Evolutionary conservation across 2,113 vertebrate genomes (phyloP), one percentile per base, ranked within the genome.

Genomic region (Cacatua alba): DNA sequence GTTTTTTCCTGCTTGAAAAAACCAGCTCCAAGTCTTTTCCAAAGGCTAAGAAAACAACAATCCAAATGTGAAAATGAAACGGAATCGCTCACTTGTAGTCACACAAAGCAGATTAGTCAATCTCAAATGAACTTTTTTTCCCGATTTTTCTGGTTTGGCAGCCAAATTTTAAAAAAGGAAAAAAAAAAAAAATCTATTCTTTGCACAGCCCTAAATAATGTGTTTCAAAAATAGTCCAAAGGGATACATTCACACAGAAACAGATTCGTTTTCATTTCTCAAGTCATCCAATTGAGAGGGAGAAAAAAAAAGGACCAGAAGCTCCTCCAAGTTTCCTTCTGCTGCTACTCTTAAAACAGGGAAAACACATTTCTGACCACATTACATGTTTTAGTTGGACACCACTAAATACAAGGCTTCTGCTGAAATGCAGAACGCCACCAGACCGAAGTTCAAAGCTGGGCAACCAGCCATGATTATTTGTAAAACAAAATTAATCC

Each of bases 301-400:
- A 62, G 14, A 3, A 7, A 24, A 35, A 88, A 86, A 71, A 67
- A 51, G 41, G 92, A 95, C 88, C 89, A 95, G 94, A 96, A 97
- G 89, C 93, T 97, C 68, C 95, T 96, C 94, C 91, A 94, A 93
- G 64, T 96, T 96, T 96, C 96, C 88, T 93, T 86, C 86, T 94
- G 77, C 72, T 82, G 53, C 90, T 95, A 21, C 88, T 95, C 91
- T 92, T 95, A 83, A 94, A 96, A 93, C 63, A 92, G 82, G 84
- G 84, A 96, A 96, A 97, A 85, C 89, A 93, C 91, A 95, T 96
- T 96, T 95, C 86, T 97, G 95, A 96, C 95, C 95, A 96, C 96
- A 96, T 96, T 93, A 97, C 94, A 96, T 97, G 97, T 97, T 97
- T 97, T 94, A 88, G 84, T 97, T 97, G 97, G 97, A 97, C 89